Evolutionary conservation across 1,140 invertebrate genomes (phyloP).

Genomic region (Berghia stephanieae): DNA sequence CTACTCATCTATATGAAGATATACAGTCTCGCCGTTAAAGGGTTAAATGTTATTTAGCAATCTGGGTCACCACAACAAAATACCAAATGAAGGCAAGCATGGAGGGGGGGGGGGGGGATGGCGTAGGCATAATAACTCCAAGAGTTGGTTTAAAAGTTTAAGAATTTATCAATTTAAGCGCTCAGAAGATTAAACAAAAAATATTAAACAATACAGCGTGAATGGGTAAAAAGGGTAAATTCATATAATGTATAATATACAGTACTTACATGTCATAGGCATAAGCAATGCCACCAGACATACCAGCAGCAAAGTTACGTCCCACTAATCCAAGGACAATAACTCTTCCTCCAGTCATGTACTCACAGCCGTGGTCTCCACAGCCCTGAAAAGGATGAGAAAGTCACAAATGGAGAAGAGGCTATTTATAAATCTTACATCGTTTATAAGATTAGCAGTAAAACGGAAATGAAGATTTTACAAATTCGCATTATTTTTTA

Average conservation of each 20-base stretch:
- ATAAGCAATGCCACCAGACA: conserved; percentile 97
- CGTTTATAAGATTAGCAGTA: background rate
- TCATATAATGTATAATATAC: conserved; percentile 25
- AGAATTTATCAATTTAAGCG: background rate
- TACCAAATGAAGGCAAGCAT: no score
- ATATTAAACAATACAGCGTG: background rate
- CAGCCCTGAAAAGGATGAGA: conserved; percentile 81
- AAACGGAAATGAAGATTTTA: background rate
- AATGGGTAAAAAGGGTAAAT: background rate
- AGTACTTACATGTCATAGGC: conserved; percentile 82
- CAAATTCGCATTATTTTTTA: no score
- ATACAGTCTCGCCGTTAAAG: no score
- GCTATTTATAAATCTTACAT: conserved; percentile 1
- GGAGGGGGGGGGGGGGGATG: no score
- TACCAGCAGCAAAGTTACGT: conserved; percentile 97
- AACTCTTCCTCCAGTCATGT: conserved; percentile 96
- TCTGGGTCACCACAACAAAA: no score
- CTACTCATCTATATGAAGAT: no score
- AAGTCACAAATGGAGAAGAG: no score
- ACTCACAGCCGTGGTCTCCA: conserved; percentile 99
- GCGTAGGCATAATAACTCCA: no score
- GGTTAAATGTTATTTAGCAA: no score
- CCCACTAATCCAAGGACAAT: conserved; percentile 94
- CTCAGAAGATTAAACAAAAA: background rate
- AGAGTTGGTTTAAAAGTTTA: no score